Base-by-base conservation (phyloP, 2,888 invertebrate genomes). In the Parthenolecanium corni region DNA sequence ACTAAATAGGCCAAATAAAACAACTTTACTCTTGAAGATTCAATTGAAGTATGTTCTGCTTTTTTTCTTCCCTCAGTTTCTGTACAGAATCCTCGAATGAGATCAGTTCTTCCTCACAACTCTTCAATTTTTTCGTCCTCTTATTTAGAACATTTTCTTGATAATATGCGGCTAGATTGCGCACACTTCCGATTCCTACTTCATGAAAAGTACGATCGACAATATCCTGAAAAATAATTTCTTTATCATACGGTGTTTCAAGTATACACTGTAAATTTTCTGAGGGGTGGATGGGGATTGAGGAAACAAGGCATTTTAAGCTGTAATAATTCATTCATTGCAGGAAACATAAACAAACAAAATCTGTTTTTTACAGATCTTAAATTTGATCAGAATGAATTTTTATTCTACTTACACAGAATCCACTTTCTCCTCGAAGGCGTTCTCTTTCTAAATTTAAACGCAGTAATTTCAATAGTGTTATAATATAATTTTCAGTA, bases 141-240 rank as follows among this genome's bases (percentile, higher is more conserved):
- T 21, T 23, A 21, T 47, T 46, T n/a, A 63, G 42, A 47, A 54
- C 38, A 38, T 18, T 31, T 42, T 53, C 46, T 46, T 63, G 53
- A 44, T 54, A 63, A 36, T 53, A 63, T 3, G 20, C 25, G 36
- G 47, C 44, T 16, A 63, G 46, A 54, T 53, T 54, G 25, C 38
- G 44, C 18, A 63, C 36, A 47, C 63, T 53, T 44, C 53, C 63
- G 16, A 63, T 25, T 3, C 63, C 63, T 24, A 63, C 46, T 63
- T 63, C 63, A 38, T 63, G 63, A 54, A 40, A 63, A 14, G 63
- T 63, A 25, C 63, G 46, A 23, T 63, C 63, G 12, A 63, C 38
- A 9, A 46, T 20, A 25, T 63, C 63, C 63, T 63, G 18, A 25
- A 52, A 38, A 12, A 20, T 6, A 31, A n/a, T n/a, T n/a, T n/a